Evolutionary conservation across 2,113 vertebrate species (phyloP).

Genomic region (Ondatra zibethicus): DNA sequence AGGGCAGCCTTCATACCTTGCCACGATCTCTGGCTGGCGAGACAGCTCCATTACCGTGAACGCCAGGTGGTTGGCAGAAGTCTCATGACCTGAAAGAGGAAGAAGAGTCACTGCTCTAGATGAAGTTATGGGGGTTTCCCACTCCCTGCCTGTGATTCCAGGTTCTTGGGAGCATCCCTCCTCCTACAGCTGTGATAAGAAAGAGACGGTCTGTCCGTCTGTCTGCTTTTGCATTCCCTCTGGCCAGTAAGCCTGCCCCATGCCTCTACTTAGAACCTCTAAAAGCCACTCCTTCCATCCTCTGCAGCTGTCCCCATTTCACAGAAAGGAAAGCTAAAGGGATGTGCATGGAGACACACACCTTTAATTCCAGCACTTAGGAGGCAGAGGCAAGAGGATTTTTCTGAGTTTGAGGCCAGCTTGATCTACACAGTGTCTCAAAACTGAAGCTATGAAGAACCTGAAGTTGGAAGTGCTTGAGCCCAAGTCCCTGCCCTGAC

Average conservation of each 20-base stretch:
- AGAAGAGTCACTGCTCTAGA: not conserved
- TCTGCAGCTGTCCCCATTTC: not conserved
- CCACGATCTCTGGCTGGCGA: slow-evolving; percentile 91
- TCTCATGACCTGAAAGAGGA: slow-evolving; percentile 91
- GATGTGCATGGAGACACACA: no score
- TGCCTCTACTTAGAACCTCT: fast-evolving
- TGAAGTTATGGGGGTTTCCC: fast-evolving
- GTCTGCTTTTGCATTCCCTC: not conserved
- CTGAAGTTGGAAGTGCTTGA: no score
- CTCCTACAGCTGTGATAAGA: not conserved
- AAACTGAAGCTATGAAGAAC: not conserved
- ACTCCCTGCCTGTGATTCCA: not conserved
- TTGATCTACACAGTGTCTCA: not conserved
- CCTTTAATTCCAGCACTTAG: not conserved
- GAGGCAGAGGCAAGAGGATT: not conserved
- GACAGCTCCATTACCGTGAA: slow-evolving; percentile 94
- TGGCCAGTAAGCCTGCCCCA: fast-evolving
- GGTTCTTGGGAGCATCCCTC: not conserved
- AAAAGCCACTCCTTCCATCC: not conserved
- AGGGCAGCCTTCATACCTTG: slow-evolving; percentile 83
- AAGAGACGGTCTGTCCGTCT: not conserved
- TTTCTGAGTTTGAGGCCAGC: not conserved
- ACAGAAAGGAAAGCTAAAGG: not conserved
- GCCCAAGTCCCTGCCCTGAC: not conserved
- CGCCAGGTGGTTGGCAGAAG: slow-evolving; percentile 92